A percentile compares a stretch with the other conserved stretches of the same genome.
Evolutionary conservation across 2,797 vertebrate genomes (phyloP).

Genomic region (Alcedo quadribrachys): DNA sequence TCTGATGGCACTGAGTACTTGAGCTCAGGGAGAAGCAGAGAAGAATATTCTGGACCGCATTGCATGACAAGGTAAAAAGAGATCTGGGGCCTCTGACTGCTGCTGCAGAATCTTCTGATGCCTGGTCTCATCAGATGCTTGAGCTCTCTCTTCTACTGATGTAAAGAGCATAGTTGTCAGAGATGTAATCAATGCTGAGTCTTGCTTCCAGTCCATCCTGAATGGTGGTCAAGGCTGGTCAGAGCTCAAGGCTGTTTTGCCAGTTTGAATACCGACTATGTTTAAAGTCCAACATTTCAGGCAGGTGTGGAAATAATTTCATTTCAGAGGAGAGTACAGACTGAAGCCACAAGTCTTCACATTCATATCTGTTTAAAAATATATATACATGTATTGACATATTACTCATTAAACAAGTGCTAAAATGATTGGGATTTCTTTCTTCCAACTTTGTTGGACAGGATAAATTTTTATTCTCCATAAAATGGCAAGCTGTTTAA

Average conservation of each 20-base stretch:
- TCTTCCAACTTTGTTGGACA: background rate
- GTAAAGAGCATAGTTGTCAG: background rate
- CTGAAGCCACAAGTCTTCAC: background rate
- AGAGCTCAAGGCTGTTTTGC: background rate
- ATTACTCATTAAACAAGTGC: background rate
- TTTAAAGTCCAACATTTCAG: background rate
- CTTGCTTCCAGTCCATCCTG: background rate
- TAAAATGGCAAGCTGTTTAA: constrained; percentile 7
- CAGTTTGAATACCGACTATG: background rate
- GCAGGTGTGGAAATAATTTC: background rate
- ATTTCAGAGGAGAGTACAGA: background rate
- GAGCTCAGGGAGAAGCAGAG: background rate
- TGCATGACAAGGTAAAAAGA: background rate
- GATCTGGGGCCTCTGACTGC: background rate
- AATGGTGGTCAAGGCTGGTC: background rate
- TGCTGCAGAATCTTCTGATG: background rate
- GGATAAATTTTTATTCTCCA: background rate
- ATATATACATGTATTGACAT: background rate
- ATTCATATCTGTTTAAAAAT: background rate
- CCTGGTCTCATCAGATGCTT: background rate
- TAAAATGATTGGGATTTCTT: background rate
- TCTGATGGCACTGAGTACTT: background rate
- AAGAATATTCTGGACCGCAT: background rate
- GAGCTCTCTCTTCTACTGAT: background rate
- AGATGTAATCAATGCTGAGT: background rate